A percentile compares a stretch with the other conserved stretches of the same genome.
These are phyloP conservation scores for Dysidea cf. avara DNA, from an alignment of 37 sponge, comb jelly and placozoan species.

Conservation along the genomic window DNA sequence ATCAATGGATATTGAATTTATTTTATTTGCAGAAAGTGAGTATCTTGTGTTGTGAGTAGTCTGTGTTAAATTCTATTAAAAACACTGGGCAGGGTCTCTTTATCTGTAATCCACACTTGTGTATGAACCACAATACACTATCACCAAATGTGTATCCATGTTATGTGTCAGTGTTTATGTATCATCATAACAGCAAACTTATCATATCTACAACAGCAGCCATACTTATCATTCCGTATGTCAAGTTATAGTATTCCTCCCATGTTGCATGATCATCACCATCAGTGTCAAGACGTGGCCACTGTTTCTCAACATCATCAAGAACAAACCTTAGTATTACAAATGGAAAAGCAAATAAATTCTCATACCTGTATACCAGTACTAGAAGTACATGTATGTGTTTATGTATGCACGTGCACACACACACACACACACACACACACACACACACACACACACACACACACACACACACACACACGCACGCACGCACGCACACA, in stretches of 20 bases:
- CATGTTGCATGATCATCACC: slow-evolving; percentile 44
- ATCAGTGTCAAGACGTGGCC: slow-evolving; percentile 49
- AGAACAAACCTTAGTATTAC: slow-evolving; percentile 56
- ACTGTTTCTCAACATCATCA: slow-evolving; percentile 57
- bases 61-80: no score
- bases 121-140: no score
- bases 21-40: no score
- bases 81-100: no score
- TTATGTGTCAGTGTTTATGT: no score
- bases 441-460: slow-evolving; percentile 17
- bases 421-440: slow-evolving; percentile 36
- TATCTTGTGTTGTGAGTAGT: no score
- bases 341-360: no score
- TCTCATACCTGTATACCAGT: slow-evolving; percentile 5
- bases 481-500: slow-evolving; percentile 1
- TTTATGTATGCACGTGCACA: slow-evolving; percentile 4
- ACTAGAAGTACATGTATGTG: background rate
- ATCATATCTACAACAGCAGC: no score
- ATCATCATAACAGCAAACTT: no score
- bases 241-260: slow-evolving; percentile 39
- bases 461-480: slow-evolving; percentile 2
- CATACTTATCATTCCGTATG: slow-evolving; percentile 43
- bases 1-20: no score
- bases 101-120: no score
- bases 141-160: no score